Evolutionary conservation across 2,797 vertebrate genomes (phyloP).

Genomic region (Selene dorsalis): DNA sequence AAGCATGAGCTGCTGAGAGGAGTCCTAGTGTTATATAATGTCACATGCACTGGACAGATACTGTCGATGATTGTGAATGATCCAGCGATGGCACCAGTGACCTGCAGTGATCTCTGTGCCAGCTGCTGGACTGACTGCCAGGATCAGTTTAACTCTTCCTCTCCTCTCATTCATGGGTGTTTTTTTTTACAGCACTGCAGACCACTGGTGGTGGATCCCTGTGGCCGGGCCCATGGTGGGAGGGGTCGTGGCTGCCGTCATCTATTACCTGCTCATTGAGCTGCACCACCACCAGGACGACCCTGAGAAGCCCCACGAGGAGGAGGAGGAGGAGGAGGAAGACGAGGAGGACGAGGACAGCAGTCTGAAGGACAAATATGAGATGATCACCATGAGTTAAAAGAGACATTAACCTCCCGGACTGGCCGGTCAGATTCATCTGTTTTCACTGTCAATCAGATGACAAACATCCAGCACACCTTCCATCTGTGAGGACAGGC

Average conservation of each 20-base stretch:
- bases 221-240: constrained; percentile 93
- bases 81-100: constrained; percentile 9
- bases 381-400: constrained; percentile 89
- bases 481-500: constrained; percentile 32
- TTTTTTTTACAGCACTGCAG: constrained; percentile 85
- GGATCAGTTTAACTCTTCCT: neutral
- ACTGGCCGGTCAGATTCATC: constrained; percentile 17
- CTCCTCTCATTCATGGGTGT: neutral
- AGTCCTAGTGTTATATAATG: constrained; percentile 62
- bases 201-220: constrained; percentile 98
- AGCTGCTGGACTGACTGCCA: constrained; percentile 1
- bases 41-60: constrained; percentile 59
- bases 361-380: constrained; percentile 89
- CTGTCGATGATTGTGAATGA: constrained; percentile 54
- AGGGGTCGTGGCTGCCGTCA: constrained; percentile 85
- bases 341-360: constrained; percentile 84
- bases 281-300: constrained; percentile 86
- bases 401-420: constrained; percentile 13
- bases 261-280: constrained; percentile 91
- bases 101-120: constrained; percentile 9
- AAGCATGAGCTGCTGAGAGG: constrained; percentile 5
- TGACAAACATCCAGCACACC: constrained; percentile 36
- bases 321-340: constrained; percentile 77
- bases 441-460: constrained; percentile 44
- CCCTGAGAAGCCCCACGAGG: constrained; percentile 65